Evolutionary conservation across 2,797 vertebrate genomes (phyloP), one percentile per base, ranked within the genome.

Genomic region (Emys orbicularis): DNA sequence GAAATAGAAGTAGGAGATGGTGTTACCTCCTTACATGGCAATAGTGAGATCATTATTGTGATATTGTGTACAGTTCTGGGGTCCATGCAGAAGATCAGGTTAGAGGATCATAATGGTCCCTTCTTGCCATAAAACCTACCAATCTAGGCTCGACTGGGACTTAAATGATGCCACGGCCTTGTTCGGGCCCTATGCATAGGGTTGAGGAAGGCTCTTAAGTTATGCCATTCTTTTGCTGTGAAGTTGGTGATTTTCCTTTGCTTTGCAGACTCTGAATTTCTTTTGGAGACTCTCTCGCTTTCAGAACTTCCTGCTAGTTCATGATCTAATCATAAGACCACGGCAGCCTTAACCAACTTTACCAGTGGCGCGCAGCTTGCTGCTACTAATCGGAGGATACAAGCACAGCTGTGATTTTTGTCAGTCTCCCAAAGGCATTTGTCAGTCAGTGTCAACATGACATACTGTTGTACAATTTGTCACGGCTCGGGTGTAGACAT

Each of bases 301-400:
- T 44, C 72, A 56, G 72, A 29, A 21, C 47, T 5, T 49, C 29
- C n/a, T 9, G 25, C 56, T 61, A 57, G 44, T 80, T 27, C 15
- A 37, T n/a, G 74, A 19, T 53, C 74, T 31, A 10, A n/a, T 54
- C 74, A 15, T 15, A 10, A 54, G 72, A 12, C 41, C 29, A n/a
- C 4, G 2, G n/a, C 27, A 8, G 50, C 31, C n/a, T 57, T 47
- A 50, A 50, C 1, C 10, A 31, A 6, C 56, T 54, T 4, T 10
- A 11, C 47, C 44, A 11, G 52, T 10, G 77, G 8, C 5, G 1
- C 31, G 0, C 3, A 27, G 50, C 37, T 81, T 5, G 2, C 34
- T 49, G 52, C 0, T 1, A 18, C 53, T 18, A 31, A 82, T 19
- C 82, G n/a, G 79, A 27, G 65, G 50, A 41, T 25, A 77, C 47